Evolutionary conservation across 2,888 invertebrate species (phyloP), one percentile per base, ranked within the genome.

Genomic region (Amblyjoppa proteus): DNA sequence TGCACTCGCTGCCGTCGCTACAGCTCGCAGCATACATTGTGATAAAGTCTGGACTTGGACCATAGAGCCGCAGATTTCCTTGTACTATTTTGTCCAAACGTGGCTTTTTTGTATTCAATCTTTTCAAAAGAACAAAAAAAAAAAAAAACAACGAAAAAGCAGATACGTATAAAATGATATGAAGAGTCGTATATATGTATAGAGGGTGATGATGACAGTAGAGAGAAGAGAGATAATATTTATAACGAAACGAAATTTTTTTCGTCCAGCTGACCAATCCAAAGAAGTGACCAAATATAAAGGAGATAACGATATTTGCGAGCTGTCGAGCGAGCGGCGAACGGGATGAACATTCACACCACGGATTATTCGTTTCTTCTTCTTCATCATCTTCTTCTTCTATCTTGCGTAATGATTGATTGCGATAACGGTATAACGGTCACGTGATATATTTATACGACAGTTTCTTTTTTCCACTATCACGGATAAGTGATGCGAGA

Each of bases 271-370:
- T 91, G 94, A 94, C 94, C 92, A 94, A 93, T 94, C 94, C 94
- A 94, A 94, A 94, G 94, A 94, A 92, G 89, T 91, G 94, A 94
- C 94, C 94, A 94, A 94, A 94, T 94, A 93, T 83, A 93, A 91
- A 89, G 89, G 90, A 91, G 91, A 89, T 90, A 92, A 92, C 89
- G 90, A 90, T 92, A 88, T 88, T 90, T 90, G 93, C 92, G 93
- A 93, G 93, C 88, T 88, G 88, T 91, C 91, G 89, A 90, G 81
- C 73, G 88, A 87, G 89, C 89, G 82, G 75, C 86, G 89, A 90
- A 91, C 92, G 91, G 91, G 91, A 83, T 87, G 81, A 73, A 86
- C 61, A 81, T 77, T 78, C 71, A 68, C 78, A 49, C 78, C 64
- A 61, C 61, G 66, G 56, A 75, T 80, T 80, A 78, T 77, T 70